phyloP scores from a whole-genome alignment of 2,797 vertebrate species.

The Siniperca scherzeri region DNA sequence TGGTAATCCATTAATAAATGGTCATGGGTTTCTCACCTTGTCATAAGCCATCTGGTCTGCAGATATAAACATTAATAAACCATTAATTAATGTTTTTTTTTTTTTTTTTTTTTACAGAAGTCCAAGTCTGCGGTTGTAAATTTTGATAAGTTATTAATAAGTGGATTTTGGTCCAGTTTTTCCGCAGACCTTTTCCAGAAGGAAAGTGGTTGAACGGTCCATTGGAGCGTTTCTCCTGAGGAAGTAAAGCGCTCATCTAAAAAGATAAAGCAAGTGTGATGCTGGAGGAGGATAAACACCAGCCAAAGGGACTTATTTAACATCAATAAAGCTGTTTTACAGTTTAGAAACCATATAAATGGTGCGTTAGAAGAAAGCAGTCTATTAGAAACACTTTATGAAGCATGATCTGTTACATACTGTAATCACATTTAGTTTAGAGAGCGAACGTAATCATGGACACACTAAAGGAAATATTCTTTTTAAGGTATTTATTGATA shows the following conservation, averaged over 20 bases:
- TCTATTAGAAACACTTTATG: not conserved
- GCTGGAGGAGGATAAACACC: conserved; percentile 31
- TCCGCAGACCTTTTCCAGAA: not conserved
- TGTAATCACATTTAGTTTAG: conserved; percentile 11
- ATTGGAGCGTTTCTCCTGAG: not conserved
- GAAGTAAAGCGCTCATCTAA: conserved; percentile 35
- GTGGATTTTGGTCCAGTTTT: not conserved
- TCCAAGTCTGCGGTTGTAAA: not conserved
- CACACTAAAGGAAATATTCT: not conserved
- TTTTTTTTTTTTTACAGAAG: not conserved
- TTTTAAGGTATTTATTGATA: conserved; percentile 6
- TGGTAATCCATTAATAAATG: not conserved
- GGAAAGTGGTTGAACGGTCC: conserved; percentile 8
- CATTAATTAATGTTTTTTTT: not conserved
- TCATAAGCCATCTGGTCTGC: not conserved
- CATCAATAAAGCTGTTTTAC: conserved; percentile 7
- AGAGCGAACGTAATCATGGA: not conserved
- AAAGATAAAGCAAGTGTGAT: conserved; percentile 23
- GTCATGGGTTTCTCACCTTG: not conserved
- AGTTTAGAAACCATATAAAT: not conserved
- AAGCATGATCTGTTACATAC: not conserved
- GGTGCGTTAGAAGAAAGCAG: not conserved
- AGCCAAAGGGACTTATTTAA: conserved; percentile 18
- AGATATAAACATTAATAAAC: not conserved
- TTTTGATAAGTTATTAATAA: not conserved